phyloP scores from a whole-genome alignment of 2,797 vertebrate genomes.

The Notoglanidium macrostoma region DNA sequence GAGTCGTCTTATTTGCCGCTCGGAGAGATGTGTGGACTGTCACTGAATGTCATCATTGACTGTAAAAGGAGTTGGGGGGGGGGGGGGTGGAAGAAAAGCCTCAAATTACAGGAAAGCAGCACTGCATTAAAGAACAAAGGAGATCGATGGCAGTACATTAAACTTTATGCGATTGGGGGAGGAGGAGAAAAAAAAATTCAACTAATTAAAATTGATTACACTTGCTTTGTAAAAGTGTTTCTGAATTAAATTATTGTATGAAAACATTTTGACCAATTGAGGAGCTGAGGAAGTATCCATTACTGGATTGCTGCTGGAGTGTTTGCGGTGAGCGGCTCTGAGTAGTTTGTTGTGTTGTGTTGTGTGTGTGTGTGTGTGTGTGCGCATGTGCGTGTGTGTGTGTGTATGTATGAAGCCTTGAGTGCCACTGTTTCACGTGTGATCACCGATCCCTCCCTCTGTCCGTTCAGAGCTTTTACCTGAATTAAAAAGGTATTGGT shows the following conservation, averaged over 20 bases:
- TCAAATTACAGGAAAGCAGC: slow-evolving; percentile 85
- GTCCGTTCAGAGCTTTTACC: slow-evolving; percentile 72
- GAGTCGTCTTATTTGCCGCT: slow-evolving; percentile 43
- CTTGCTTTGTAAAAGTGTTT: slow-evolving; percentile 89
- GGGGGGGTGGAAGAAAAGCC: slow-evolving; percentile 71
- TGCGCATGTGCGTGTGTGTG: too few species aligned
- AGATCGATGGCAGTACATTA: slow-evolving; percentile 87
- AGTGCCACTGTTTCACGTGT: slow-evolving; percentile 77
- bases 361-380: too few species aligned
- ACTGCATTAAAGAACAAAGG: slow-evolving; percentile 87
- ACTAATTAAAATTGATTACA: slow-evolving; percentile 90
- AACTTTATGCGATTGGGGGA: slow-evolving; percentile 82
- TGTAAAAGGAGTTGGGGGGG: slow-evolving; percentile 66
- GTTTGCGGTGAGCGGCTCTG: slow-evolving; percentile 75
- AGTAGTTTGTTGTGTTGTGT: slow-evolving; percentile 65
- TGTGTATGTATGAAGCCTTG: slow-evolving; percentile 57
- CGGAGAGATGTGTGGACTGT: slow-evolving; percentile 68
- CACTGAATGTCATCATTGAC: slow-evolving; percentile 81
- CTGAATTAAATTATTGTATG: slow-evolving; percentile 89
- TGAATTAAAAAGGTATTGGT: slow-evolving; percentile 74
- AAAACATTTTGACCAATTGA: slow-evolving; percentile 88
- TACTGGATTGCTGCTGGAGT: slow-evolving; percentile 84
- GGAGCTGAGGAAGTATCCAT: slow-evolving; percentile 86
- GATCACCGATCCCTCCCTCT: slow-evolving; percentile 72
- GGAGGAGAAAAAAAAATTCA: slow-evolving; percentile 73